phyloP scores from a whole-genome alignment of 2,113 vertebrate genomes.

The Xenus cinereus region DNA sequence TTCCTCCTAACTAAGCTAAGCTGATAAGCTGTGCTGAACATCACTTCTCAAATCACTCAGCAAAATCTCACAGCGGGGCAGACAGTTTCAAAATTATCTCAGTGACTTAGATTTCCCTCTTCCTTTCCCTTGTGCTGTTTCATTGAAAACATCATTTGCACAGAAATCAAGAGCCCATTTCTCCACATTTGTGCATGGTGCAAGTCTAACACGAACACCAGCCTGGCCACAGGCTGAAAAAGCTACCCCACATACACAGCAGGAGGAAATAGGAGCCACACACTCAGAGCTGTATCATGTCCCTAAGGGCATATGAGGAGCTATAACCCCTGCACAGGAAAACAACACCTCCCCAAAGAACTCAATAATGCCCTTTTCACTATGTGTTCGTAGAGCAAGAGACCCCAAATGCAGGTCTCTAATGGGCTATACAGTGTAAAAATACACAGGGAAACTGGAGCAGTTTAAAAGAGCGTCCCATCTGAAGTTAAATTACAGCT shows the following conservation, averaged over 20 bases:
- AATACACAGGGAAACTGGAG: neutral
- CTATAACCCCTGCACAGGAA: neutral
- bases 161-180: neutral
- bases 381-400: neutral
- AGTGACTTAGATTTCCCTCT: neutral
- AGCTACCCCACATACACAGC: neutral
- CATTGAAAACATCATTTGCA: neutral
- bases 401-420: neutral
- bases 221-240: neutral
- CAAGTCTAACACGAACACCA: neutral
- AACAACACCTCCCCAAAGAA: neutral
- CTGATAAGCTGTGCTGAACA: neutral
- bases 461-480: neutral
- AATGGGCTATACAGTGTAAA: neutral
- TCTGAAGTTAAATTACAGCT: neutral
- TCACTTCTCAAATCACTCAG: neutral
- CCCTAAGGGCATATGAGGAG: neutral
- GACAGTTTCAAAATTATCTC: neutral
- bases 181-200: accelerated
- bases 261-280: neutral
- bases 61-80: neutral
- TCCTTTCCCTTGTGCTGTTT: neutral
- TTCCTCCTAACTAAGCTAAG: constrained; percentile 32
- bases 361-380: neutral
- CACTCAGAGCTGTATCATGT: accelerated